A percentile compares a stretch with the other conserved stretches of the same genome.
phyloP scores from a whole-genome alignment of 1,140 invertebrate species.

The Heliconius himera region DNA sequence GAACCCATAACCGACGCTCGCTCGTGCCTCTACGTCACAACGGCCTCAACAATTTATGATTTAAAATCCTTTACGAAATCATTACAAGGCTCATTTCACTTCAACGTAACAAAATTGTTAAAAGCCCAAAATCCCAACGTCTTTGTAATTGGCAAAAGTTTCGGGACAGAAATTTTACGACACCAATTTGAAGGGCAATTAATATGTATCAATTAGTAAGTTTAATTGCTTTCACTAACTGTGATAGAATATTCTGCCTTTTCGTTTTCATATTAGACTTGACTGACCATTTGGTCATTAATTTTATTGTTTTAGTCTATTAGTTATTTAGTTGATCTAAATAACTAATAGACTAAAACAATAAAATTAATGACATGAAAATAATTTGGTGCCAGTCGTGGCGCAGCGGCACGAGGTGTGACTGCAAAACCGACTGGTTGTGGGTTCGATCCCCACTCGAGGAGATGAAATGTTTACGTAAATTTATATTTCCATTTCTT shows the following conservation, averaged over 20 bases:
- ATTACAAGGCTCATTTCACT: neutral
- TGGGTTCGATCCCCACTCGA: too few relatives aligned
- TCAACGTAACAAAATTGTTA: conserved; percentile 1
- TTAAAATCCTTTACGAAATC: neutral
- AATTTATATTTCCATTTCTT: too few relatives aligned
- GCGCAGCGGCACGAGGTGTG: too few relatives aligned
- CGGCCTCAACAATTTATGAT: neutral
- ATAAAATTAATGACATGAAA: too few relatives aligned
- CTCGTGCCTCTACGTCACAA: too few relatives aligned
- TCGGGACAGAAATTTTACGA: conserved; percentile 11
- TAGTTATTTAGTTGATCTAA: neutral
- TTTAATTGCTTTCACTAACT: conserved; percentile 16
- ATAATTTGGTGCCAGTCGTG: too few relatives aligned
- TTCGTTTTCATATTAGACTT: neutral
- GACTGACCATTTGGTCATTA: neutral
- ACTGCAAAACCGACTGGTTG: too few relatives aligned
- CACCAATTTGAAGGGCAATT: conserved; percentile 17
- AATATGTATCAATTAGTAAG: conserved; percentile 27
- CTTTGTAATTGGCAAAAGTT: conserved; percentile 25
- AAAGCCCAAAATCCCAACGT: conserved; percentile 11
- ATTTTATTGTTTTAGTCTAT: neutral
- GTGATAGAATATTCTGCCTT: neutral
- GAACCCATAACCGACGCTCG: too few relatives aligned
- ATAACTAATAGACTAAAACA: too few relatives aligned
- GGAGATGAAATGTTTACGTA: too few relatives aligned